Percentiles rank a stretch among this genome's conserved stretches.
These are phyloP conservation scores for Coremacera marginata DNA, from an alignment of 2,888 invertebrate genomes.

Conservation along the genomic window DNA sequence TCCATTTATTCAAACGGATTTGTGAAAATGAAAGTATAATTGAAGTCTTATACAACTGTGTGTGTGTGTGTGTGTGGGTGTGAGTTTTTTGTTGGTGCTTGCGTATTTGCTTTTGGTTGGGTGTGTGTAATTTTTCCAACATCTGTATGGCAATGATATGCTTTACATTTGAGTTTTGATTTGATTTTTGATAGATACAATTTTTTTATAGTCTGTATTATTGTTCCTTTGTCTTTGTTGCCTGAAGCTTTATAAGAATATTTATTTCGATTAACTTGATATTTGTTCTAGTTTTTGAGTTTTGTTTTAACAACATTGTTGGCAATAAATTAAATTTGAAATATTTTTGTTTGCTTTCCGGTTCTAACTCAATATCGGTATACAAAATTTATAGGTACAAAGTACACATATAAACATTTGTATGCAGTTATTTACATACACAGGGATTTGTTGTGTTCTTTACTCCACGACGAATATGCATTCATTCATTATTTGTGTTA, in stretches of 20 bases:
- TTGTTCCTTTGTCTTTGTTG: background rate
- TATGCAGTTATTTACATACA: background rate
- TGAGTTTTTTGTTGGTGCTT: background rate
- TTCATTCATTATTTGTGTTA: too few relatives aligned
- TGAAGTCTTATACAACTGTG: slow-evolving; percentile 8
- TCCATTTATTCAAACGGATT: slow-evolving; percentile 33
- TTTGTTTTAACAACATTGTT: too few relatives aligned
- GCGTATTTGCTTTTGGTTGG: background rate
- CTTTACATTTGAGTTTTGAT: slow-evolving; percentile 25
- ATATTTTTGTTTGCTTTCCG: background rate
- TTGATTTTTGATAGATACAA: slow-evolving; percentile 18
- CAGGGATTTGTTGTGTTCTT: too few relatives aligned
- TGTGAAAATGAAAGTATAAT: slow-evolving; percentile 32
- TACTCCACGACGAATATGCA: too few relatives aligned
- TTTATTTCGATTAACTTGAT: too few relatives aligned
- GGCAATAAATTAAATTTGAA: too few relatives aligned
- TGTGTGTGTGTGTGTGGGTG: background rate
- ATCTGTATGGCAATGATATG: slow-evolving; percentile 6
- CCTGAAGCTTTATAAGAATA: background rate
- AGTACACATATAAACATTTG: background rate
- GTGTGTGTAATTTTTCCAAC: background rate
- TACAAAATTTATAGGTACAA: background rate
- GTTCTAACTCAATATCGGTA: background rate
- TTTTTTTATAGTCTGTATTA: background rate
- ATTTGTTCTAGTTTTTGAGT: too few relatives aligned